Percentiles rank a stretch among this genome's conserved stretches.
These are phyloP conservation scores for Euphonia xanthogaster DNA, from an alignment of 2,797 vertebrate genomes.

Conservation along the genomic window DNA sequence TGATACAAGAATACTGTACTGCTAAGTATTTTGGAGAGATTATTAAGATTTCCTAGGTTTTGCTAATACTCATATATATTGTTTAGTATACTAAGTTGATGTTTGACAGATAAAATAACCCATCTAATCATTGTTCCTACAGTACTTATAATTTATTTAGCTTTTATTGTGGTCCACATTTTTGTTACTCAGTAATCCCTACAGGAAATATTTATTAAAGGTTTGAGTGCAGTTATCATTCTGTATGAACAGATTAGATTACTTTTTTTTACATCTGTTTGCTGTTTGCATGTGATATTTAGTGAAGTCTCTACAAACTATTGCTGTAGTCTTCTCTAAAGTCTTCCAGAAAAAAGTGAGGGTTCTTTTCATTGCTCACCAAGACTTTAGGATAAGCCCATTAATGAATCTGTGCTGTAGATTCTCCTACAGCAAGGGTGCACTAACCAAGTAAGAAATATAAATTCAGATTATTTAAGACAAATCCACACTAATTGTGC, in stretches of 20 bases:
- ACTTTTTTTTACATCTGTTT: background rate
- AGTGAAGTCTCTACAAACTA: background rate
- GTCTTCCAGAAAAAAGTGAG: background rate
- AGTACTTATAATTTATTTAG: background rate
- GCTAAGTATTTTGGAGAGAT: background rate
- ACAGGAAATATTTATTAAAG: slow-evolving; percentile 1
- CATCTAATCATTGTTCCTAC: background rate
- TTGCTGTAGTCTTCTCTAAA: background rate
- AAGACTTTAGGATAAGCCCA: background rate
- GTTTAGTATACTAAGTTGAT: background rate
- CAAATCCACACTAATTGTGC: background rate
- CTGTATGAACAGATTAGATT: background rate
- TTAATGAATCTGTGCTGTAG: background rate
- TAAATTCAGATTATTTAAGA: background rate
- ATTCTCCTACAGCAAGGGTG: background rate
- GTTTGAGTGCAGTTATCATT: background rate
- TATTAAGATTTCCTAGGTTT: background rate
- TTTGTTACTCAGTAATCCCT: background rate
- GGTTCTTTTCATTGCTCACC: background rate
- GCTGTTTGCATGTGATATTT: background rate
- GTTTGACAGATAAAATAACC: background rate
- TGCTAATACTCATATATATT: background rate
- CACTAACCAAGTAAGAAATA: background rate
- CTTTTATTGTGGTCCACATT: background rate
- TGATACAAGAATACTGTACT: background rate